These are phyloP conservation scores for Zaprionus ornatus DNA, from an alignment of 1,140 invertebrate genomes.

Conservation along the genomic window DNA sequence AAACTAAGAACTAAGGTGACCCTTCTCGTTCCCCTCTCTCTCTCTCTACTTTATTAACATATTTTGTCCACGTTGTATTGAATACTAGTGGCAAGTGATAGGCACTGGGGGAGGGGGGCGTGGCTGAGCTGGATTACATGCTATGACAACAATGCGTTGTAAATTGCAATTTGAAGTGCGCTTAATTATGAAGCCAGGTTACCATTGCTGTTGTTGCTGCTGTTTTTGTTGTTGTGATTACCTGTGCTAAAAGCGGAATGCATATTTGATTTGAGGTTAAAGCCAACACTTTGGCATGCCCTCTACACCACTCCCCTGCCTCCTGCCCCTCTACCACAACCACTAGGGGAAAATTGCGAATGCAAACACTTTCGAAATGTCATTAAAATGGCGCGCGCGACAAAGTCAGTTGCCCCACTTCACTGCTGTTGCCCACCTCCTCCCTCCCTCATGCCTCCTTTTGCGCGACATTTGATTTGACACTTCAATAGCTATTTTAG, in stretches of 20 bases:
- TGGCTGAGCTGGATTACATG: not conserved
- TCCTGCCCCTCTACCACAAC: not conserved
- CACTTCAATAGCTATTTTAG: conserved; percentile 73
- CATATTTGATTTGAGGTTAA: conserved; percentile 36
- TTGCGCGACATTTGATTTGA: conserved; percentile 72
- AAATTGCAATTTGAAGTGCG: conserved; percentile 26
- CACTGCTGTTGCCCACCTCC: not conserved
- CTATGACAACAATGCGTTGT: conserved; percentile 1
- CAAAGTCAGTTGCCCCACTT: conserved; percentile 17
- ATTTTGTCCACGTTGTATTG: not conserved
- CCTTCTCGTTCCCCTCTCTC: no score
- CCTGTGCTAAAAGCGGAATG: conserved; percentile 16
- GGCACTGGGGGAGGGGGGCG: not conserved
- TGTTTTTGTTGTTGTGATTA: not conserved
- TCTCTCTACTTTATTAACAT: not conserved
- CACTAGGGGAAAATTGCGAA: conserved; percentile 29
- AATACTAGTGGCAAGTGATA: not conserved
- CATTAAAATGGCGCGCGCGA: conserved; percentile 63
- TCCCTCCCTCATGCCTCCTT: conserved; percentile 11
- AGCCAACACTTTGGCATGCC: not conserved
- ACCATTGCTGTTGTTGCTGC: not conserved
- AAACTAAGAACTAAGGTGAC: no score
- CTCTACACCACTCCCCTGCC: not conserved
- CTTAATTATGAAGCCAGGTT: conserved; percentile 16
- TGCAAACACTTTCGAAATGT: conserved; percentile 64